Evolutionary conservation across 1,140 invertebrate species (phyloP).

Genomic region (Liolophura sinensis): DNA sequence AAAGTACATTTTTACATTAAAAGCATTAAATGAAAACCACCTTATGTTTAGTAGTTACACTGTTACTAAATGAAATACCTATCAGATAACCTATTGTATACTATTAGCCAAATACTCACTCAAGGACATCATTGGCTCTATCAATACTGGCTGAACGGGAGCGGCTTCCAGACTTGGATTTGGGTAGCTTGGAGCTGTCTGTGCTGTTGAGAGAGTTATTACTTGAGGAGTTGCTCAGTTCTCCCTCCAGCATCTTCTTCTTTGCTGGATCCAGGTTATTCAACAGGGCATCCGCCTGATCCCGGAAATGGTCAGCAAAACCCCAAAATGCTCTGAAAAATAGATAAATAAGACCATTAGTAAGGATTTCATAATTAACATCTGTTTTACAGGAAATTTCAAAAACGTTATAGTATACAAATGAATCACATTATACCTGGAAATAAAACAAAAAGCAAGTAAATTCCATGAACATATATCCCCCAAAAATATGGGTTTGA

Average conservation of each 20-base stretch:
- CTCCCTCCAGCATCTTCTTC: conserved; percentile 73
- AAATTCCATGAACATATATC: too few relatives aligned
- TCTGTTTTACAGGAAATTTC: too few relatives aligned
- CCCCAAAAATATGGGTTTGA: too few relatives aligned
- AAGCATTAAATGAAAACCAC: too few relatives aligned
- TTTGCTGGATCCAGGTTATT: conserved; percentile 81
- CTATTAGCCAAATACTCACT: background rate
- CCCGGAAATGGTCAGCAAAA: conserved; percentile 88
- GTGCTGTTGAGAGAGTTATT: conserved; percentile 57
- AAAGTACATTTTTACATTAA: too few relatives aligned
- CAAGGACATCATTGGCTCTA: background rate
- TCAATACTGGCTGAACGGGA: conserved; percentile 45
- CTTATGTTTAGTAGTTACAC: too few relatives aligned
- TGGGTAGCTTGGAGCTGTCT: conserved; percentile 9
- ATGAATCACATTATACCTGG: too few relatives aligned
- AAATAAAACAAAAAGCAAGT: too few relatives aligned
- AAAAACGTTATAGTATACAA: too few relatives aligned
- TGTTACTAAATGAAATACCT: too few relatives aligned
- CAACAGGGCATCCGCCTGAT: conserved; percentile 83
- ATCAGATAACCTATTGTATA: too few relatives aligned
- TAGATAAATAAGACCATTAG: background rate
- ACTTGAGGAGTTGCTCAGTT: conserved; percentile 59
- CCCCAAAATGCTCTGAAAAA: conserved; percentile 78
- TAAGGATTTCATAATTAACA: too few relatives aligned
- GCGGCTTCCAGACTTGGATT: conserved; percentile 15